A percentile compares a stretch with the other conserved stretches of the same genome.
Conservation (phyloP, 2,888 invertebrate genomes). For the Anoncus sp. region DNA sequence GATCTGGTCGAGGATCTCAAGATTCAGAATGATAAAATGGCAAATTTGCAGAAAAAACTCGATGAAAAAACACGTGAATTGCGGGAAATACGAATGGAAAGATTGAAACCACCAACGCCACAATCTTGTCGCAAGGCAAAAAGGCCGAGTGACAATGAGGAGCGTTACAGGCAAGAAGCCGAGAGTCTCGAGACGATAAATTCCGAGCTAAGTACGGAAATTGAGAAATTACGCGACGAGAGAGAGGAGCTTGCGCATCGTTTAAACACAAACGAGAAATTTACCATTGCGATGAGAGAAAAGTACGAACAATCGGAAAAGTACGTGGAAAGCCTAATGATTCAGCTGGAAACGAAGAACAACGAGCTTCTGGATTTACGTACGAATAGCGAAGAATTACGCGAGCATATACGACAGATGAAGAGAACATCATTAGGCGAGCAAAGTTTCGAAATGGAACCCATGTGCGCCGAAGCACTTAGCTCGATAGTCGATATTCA, state of each 20-base stretch:
- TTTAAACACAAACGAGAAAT: slow-evolving; percentile 67
- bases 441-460: slow-evolving; percentile 78
- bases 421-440: slow-evolving; percentile 68
- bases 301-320: slow-evolving; percentile 71
- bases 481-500: slow-evolving; percentile 81
- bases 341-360: slow-evolving; percentile 74
- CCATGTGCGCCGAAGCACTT: slow-evolving; percentile 72
- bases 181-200: slow-evolving; percentile 85
- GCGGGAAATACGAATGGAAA: slow-evolving; percentile 79
- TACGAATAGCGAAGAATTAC: slow-evolving; percentile 76
- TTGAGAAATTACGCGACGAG: slow-evolving; percentile 85
- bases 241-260: slow-evolving; percentile 84
- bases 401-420: slow-evolving; percentile 73
- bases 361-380: slow-evolving; percentile 75
- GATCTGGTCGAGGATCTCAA: slow-evolving; percentile 87
- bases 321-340: slow-evolving; percentile 69
- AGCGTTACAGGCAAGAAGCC: slow-evolving; percentile 83
- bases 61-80: slow-evolving; percentile 81
- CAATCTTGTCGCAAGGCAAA: slow-evolving; percentile 78
- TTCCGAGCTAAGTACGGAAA: slow-evolving; percentile 83
- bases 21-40: slow-evolving; percentile 84
- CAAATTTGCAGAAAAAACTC: slow-evolving; percentile 84
- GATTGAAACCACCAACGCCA: slow-evolving; percentile 75
- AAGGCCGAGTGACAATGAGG: slow-evolving; percentile 73
- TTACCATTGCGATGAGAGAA: slow-evolving; percentile 67